Conservation (phyloP, 2,797 vertebrate genomes). For the Macropodus opercularis region DNA sequence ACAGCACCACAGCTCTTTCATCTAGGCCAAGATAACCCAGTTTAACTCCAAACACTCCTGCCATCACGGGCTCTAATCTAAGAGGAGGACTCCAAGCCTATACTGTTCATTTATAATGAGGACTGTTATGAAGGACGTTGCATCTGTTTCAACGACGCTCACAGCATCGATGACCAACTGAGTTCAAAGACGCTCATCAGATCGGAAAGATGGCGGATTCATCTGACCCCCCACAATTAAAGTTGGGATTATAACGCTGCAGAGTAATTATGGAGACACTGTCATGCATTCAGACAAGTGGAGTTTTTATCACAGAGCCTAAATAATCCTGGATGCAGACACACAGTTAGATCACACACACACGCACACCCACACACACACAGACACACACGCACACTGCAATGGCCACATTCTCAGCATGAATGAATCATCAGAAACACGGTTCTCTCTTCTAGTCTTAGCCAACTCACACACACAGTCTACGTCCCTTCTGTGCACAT, state of each 20-base stretch:
- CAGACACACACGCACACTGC: conserved; percentile 7
- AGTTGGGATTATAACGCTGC: conserved; percentile 34
- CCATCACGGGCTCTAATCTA: conserved; percentile 6
- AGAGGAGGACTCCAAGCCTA: conserved; percentile 1
- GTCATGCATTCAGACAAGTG: conserved; percentile 31
- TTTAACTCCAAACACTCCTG: conserved; percentile 12
- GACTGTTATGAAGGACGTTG: not conserved
- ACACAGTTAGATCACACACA: conserved; percentile 40
- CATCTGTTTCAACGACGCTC: not conserved
- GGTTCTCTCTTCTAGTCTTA: conserved; percentile 23
- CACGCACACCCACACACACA: conserved; percentile 21
- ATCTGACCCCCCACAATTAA: conserved; percentile 31
- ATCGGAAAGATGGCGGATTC: no score
- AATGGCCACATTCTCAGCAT: conserved; percentile 43
- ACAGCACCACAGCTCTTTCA: not conserved
- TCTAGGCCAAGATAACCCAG: conserved; percentile 1
- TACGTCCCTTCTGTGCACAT: conserved; percentile 20
- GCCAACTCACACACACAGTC: conserved; percentile 1
- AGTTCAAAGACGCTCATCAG: no score
- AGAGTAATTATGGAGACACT: conserved; percentile 36
- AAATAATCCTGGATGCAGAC: conserved; percentile 37
- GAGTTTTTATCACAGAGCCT: conserved; percentile 22
- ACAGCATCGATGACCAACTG: not conserved
- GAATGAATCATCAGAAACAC: conserved; percentile 72
- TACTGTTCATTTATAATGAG: not conserved